These are phyloP conservation scores for Tachycineta bicolor DNA, from an alignment of 2,113 vertebrate species.

Conservation along the genomic window DNA sequence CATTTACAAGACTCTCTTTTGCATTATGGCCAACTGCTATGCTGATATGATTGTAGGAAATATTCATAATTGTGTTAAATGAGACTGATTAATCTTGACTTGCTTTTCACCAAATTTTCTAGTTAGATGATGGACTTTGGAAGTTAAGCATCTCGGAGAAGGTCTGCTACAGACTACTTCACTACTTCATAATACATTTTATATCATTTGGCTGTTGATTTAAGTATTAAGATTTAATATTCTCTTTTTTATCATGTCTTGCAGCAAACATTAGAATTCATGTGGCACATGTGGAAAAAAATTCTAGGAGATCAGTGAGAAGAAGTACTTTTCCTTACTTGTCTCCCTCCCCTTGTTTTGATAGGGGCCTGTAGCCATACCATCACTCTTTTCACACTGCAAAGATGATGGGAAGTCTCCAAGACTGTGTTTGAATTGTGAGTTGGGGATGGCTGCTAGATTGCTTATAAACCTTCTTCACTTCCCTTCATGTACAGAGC, in stretches of 20 bases:
- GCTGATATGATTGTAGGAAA: conserved; percentile 47
- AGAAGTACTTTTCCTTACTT: not conserved
- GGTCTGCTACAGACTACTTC: not conserved
- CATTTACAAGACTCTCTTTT: conserved; percentile 25
- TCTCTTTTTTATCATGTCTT: not conserved
- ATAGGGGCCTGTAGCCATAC: not conserved
- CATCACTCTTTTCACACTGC: not conserved
- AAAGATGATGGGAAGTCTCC: not conserved
- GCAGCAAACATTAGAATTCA: not conserved
- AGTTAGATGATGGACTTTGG: conserved; percentile 17
- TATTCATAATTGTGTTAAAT: conserved; percentile 63
- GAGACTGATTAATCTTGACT: conserved; percentile 62
- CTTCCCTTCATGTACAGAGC: not conserved
- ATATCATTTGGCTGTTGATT: not conserved
- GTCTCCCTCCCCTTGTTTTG: not conserved
- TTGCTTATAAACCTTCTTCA: not conserved
- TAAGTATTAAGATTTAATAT: not conserved
- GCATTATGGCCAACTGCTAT: conserved; percentile 46
- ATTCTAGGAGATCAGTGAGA: not conserved
- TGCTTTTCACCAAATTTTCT: conserved; percentile 40
- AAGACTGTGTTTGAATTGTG: fast-evolving
- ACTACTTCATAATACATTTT: conserved; percentile 10
- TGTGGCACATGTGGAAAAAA: not conserved
- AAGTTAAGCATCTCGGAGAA: not conserved
- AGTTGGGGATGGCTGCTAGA: not conserved